A percentile compares a stretch with the other conserved stretches of the same genome.
Evolutionary conservation across 1,140 invertebrate species (phyloP).

Genomic region (Trachymyrmex septentrionalis): DNA sequence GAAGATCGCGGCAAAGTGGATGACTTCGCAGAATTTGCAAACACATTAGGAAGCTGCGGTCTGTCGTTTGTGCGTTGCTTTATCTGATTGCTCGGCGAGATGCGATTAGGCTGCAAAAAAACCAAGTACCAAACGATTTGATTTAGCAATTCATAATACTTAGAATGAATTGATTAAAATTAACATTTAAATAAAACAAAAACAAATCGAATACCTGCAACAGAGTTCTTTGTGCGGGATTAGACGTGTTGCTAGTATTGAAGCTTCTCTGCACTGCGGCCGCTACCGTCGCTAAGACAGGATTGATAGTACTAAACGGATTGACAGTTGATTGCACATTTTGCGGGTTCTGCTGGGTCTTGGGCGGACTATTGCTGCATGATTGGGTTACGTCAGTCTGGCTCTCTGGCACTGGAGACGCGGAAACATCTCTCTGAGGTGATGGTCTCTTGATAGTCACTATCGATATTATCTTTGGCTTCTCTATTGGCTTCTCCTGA

Average conservation of each 20-base stretch:
- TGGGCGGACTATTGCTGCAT: slow-evolving; percentile 75
- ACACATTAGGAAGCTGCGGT: slow-evolving; percentile 82
- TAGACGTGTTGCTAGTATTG: slow-evolving; percentile 73
- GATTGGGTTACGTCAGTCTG: slow-evolving; percentile 74
- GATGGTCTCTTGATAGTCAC: slow-evolving; percentile 84
- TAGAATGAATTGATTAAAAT: too few species aligned
- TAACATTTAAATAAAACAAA: too few species aligned
- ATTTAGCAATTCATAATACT: too few species aligned
- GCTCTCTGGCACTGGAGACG: slow-evolving; percentile 68
- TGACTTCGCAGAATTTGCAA: slow-evolving; percentile 81
- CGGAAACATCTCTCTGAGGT: slow-evolving; percentile 76
- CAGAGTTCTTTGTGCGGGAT: slow-evolving; percentile 80
- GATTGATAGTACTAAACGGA: slow-evolving; percentile 83
- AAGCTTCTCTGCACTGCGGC: slow-evolving; percentile 85
- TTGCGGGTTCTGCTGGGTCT: slow-evolving; percentile 77
- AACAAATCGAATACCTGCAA: slow-evolving; percentile 74
- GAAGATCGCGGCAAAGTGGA: slow-evolving; percentile 46
- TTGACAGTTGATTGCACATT: slow-evolving; percentile 73
- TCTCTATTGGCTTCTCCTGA: slow-evolving; percentile 79
- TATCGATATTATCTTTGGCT: slow-evolving; percentile 86
- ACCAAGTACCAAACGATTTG: background rate
- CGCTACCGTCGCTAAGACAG: slow-evolving; percentile 84
- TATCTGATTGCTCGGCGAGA: slow-evolving; percentile 84
- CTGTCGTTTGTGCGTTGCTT: slow-evolving; percentile 81
- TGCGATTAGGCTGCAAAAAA: slow-evolving; percentile 81